Base-by-base conservation (phyloP, 2,888 invertebrate species). In the Autographa gamma region DNA sequence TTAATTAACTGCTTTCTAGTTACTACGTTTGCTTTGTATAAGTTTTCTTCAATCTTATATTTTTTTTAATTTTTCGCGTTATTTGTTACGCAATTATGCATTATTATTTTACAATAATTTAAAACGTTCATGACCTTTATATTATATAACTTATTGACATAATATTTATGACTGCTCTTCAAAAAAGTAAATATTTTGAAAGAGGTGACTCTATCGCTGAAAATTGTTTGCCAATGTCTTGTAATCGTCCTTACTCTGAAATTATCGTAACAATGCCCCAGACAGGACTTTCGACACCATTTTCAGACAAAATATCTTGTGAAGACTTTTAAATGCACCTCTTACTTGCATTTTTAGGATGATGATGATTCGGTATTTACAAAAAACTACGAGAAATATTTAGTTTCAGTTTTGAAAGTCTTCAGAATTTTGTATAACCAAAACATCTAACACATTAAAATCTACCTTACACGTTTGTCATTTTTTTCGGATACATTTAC, bases 221-320 rank as follows among this genome's bases (percentile, higher is more conserved):
- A n/a, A n/a, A 48, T n/a, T n/a, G 7, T 48, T n/a, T n/a, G 7
- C 48, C 6, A 48, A 48, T 16, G 48, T 48, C n/a, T 48, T 48
- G n/a, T 7, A 48, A 48, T n/a, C 8, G 48, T 48, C n/a, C 48
- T n/a, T 48, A n/a, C n/a, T 48, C n/a, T n/a, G 8, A 48, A 48
- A 48, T 8, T 48, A n/a, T n/a, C n/a, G 5, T 48, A 48, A 48
- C 48, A 48, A 48, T 48, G 8, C 0, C 5, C n/a, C 48, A 48
- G 48, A 48, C n/a, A n/a, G 48, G 48, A 48, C n/a, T 48, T 48
- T 48, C 48, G n/a, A 48, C 48, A 48, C 48, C 48, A 48, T 48
- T 48, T n/a, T 1, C n/a, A 48, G n/a, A 48, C 48, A 48, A 48
- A 6, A 48, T 48, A 48, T 5, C 48, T 48, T 43, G 43, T 14